These are phyloP conservation scores for Diaprepes abbreviatus DNA, from an alignment of 2,888 invertebrate genomes.

Conservation along the genomic window DNA sequence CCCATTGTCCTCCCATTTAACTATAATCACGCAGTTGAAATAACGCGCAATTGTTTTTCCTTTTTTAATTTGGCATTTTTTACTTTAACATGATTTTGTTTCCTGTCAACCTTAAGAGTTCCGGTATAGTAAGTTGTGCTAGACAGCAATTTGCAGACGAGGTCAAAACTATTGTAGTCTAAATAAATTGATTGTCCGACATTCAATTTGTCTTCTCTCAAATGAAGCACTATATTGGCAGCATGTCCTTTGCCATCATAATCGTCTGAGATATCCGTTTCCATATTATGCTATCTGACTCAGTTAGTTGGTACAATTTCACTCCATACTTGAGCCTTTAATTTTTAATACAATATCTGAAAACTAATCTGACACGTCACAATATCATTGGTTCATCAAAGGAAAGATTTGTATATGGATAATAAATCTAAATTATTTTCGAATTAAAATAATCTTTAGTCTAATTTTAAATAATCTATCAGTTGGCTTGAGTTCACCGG, in stretches of 20 bases:
- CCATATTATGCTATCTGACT: slow-evolving; percentile 52
- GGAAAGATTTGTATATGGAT: too few relatives aligned
- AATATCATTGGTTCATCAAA: slow-evolving; percentile 54
- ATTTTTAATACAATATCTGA: slow-evolving; percentile 61
- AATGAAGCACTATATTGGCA: slow-evolving; percentile 48
- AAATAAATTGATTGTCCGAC: slow-evolving; percentile 52
- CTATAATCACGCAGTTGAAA: slow-evolving; percentile 53
- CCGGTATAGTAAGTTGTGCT: slow-evolving; percentile 62
- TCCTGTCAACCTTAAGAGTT: slow-evolving; percentile 56
- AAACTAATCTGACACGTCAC: slow-evolving; percentile 56
- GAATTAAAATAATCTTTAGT: too few relatives aligned
- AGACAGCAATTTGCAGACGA: slow-evolving; percentile 38
- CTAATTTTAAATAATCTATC: slow-evolving; percentile 57
- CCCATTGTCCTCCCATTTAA: slow-evolving; percentile 59
- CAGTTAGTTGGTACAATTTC: slow-evolving; percentile 57
- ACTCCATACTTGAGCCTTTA: slow-evolving; percentile 61
- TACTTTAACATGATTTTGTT: slow-evolving; percentile 53
- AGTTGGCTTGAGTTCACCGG: too few relatives aligned
- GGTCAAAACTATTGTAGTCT: slow-evolving; percentile 53
- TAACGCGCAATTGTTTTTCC: slow-evolving; percentile 51
- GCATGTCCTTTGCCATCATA: slow-evolving; percentile 55
- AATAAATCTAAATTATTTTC: too few relatives aligned
- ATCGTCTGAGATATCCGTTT: slow-evolving; percentile 55
- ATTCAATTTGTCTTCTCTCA: too few relatives aligned
- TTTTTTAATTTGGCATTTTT: slow-evolving; percentile 50